Conservation (phyloP, 2,113 vertebrate genomes). For the Paramormyrops kingsleyae region DNA sequence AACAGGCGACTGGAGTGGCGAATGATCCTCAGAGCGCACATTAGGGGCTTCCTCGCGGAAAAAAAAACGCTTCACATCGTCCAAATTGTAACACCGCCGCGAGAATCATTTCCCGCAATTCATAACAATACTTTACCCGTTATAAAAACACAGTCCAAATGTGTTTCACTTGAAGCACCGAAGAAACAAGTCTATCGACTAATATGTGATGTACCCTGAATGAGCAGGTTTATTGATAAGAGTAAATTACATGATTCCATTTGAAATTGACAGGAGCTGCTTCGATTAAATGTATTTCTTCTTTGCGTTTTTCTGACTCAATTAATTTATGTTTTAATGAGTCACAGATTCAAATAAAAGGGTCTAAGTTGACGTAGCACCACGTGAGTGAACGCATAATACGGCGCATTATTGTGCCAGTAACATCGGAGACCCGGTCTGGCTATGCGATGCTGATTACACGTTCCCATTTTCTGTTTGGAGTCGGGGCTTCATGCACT, state of each 20-base stretch:
- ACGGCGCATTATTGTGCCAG: slow-evolving; percentile 84
- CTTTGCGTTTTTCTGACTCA: slow-evolving; percentile 45
- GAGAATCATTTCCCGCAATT: slow-evolving; percentile 28
- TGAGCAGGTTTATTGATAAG: neutral
- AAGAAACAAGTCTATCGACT: neutral
- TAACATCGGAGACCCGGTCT: slow-evolving; percentile 78
- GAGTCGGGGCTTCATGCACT: slow-evolving; percentile 66
- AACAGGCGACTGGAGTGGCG: slow-evolving; percentile 46
- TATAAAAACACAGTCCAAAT: slow-evolving; percentile 31
- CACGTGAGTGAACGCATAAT: slow-evolving; percentile 94
- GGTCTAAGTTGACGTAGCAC: slow-evolving; percentile 95
- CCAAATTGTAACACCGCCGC: slow-evolving; percentile 38
- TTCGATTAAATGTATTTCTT: neutral
- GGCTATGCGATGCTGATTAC: slow-evolving; percentile 82
- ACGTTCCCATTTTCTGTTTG: slow-evolving; percentile 77
- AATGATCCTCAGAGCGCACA: slow-evolving; percentile 43
- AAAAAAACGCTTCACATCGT: slow-evolving; percentile 33
- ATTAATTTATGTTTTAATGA: slow-evolving; percentile 80
- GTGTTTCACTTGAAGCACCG: neutral
- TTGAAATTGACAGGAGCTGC: neutral
- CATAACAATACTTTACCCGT: slow-evolving; percentile 28
- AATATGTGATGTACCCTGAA: neutral
- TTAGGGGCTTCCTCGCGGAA: slow-evolving; percentile 46
- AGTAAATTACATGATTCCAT: slow-evolving; percentile 32
- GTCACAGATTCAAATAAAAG: slow-evolving; percentile 92